phyloP scores from a whole-genome alignment of 2,113 vertebrate species.

The Himantopus leucocephalus region DNA sequence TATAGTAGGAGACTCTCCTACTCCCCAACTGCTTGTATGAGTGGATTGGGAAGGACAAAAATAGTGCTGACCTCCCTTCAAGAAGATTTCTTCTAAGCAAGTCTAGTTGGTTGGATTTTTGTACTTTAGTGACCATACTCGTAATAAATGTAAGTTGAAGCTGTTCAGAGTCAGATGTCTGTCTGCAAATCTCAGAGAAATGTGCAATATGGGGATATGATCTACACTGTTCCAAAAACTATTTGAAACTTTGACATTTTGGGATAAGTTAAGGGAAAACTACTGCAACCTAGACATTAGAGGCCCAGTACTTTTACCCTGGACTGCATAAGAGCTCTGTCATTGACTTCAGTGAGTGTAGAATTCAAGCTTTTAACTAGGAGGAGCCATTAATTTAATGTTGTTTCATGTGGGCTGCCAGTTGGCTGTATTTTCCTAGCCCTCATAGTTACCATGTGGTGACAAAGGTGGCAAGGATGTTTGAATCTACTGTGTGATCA shows the following conservation, averaged over 20 bases:
- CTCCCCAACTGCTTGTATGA: background rate
- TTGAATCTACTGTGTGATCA: background rate
- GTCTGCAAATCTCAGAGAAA: background rate
- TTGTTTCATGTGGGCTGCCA: background rate
- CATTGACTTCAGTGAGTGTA: background rate
- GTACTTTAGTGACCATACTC: background rate
- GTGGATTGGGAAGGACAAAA: background rate
- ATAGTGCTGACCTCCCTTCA: background rate
- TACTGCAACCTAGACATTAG: background rate
- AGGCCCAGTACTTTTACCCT: background rate
- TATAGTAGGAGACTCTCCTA: background rate
- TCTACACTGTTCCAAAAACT: background rate
- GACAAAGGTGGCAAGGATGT: background rate
- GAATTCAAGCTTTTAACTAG: background rate
- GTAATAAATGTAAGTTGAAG: background rate
- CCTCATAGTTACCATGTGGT: background rate
- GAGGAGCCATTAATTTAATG: background rate
- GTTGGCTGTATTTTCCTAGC: background rate
- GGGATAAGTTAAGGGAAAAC: background rate
- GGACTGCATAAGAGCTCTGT: background rate
- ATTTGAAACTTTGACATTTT: background rate
- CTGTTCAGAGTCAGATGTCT: background rate
- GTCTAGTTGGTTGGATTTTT: background rate
- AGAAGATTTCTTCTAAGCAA: background rate
- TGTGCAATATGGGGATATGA: background rate